These are phyloP conservation scores for Erebia epiphron DNA, from an alignment of 2,888 invertebrate genomes.

Conservation along the genomic window DNA sequence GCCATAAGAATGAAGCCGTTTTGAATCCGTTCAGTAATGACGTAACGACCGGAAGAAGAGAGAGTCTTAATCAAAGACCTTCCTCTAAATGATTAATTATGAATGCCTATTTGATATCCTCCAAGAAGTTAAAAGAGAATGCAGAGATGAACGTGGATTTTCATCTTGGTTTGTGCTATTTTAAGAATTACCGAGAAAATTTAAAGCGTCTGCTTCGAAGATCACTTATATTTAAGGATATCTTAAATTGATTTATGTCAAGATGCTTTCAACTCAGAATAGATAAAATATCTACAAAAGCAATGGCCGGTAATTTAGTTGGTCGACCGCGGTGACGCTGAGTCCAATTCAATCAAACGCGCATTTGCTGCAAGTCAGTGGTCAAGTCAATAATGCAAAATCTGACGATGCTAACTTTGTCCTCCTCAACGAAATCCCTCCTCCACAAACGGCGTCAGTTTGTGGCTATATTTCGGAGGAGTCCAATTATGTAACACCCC, in stretches of 20 bases:
- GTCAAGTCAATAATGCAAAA: slow-evolving; percentile 14
- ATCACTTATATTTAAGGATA: background rate
- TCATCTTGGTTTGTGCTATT: too few species aligned
- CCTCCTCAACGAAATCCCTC: background rate
- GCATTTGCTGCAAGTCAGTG: slow-evolving; percentile 16
- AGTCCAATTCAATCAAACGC: slow-evolving; percentile 17
- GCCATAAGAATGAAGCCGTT: too few species aligned
- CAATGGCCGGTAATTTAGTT: background rate
- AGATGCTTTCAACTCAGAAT: background rate
- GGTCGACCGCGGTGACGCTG: background rate
- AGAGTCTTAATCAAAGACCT: too few species aligned
- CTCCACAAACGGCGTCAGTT: slow-evolving; percentile 8
- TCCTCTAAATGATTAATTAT: too few species aligned
- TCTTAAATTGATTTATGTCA: background rate
- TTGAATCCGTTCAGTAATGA: too few species aligned
- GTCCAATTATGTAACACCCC: slow-evolving; percentile 52
- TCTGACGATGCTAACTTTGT: slow-evolving; percentile 26
- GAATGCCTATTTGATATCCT: too few species aligned
- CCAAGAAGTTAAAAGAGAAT: too few species aligned
- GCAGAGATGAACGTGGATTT: too few species aligned
- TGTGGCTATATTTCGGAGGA: slow-evolving; percentile 14
- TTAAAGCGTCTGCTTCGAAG: too few species aligned
- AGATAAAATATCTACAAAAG: slow-evolving; percentile 19
- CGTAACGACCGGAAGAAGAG: too few species aligned
- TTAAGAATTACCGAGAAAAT: too few species aligned